Evolutionary conservation across 2,888 invertebrate genomes (phyloP), one percentile per base, ranked within the genome.

Genomic region (Dendrolimus houi): DNA sequence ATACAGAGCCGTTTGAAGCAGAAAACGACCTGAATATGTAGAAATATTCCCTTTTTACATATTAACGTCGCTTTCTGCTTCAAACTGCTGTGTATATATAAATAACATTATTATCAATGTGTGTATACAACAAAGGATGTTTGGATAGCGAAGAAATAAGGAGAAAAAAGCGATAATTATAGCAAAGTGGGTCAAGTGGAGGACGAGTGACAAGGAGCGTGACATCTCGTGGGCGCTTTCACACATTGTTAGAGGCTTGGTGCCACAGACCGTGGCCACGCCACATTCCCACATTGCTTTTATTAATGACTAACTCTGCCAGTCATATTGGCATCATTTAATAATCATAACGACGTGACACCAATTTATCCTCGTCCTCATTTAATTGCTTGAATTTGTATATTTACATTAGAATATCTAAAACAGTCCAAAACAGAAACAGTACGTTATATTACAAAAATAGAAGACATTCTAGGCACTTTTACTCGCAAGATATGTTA

Each of bases 101-200:
- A 63, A 63, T 78, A 77, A 80, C 77, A 77, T 67, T 70, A 79
- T 3, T 29, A 83, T 83, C 82, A 71, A 81, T 75, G 73, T 79
- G 70, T 78, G 80, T 74, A 83, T 81, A 81, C 29, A 80, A 71
- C 6, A 29, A 29, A 29, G 29, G 29, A 29, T 29, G 29, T 29
- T 29, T 29, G 29, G 29, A 29, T 79, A 72, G 13, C 79, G 60
- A 57, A 58, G 54, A 59, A 67, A 62, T 66, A 59, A 64, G 60
- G 59, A 58, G 58, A 59, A 62, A 56, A 56, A 58, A 55, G 61
- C 60, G 47, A 47, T 47, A 47, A 47, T 47, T 71, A 59, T 63
- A 66, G 61, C 55, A 64, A 81, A 73, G 71, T 75, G 68, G 83
- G 81, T 77, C 79, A 72, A 61, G 61, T 57, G 59, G 62, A 60